Evolutionary conservation across 2,888 invertebrate genomes (phyloP), one percentile per base, ranked within the genome.

Genomic region (Cylindroiulus punctatus): DNA sequence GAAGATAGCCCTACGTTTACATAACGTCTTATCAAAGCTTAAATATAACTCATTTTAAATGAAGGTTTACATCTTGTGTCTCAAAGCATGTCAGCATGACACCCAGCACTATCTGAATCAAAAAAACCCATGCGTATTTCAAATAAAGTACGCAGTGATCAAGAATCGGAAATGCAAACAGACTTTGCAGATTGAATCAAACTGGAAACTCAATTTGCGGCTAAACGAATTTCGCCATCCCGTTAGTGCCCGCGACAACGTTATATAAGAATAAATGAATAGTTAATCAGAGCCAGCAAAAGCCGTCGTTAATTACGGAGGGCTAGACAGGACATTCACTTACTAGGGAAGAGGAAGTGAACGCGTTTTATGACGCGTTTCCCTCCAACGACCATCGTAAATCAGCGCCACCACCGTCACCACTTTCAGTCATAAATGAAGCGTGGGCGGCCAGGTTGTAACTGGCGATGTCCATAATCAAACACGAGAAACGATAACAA

Each of bases 291-390:
- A 65, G 22, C 22, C 26, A 3, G 30, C 30, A 30, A 76, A 76
- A 76, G 26, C 30, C 14, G 26, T 30, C 76, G 30, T 76, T 76
- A 76, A 76, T 76, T 76, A 76, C 22, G 0, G 12, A 22, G 30
- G 76, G 76, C 76, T 30, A 76, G 76, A 30, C 76, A 76, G 76
- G 76, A 76, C 76, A 76, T 76, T 76, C 76, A 76, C 76, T 76
- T 76, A 76, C 30, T 76, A 14, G 76, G 76, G 76, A 76, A 76
- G 76, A 76, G 76, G 76, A 76, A 76, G 76, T 2, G 76, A 10
- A 14, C 26, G 10, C 10, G 14, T 76, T 76, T 76, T 76, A 76
- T 76, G 76, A 30, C 76, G 76, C 10, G 65, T 22, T 65, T 22
- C 57, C 2, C 57, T 19, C 26, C n/a, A 26, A 65, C 7, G 22